These are phyloP conservation scores for Apodemia zela DNA, from an alignment of 2,888 invertebrate genomes.

Conservation along the genomic window DNA sequence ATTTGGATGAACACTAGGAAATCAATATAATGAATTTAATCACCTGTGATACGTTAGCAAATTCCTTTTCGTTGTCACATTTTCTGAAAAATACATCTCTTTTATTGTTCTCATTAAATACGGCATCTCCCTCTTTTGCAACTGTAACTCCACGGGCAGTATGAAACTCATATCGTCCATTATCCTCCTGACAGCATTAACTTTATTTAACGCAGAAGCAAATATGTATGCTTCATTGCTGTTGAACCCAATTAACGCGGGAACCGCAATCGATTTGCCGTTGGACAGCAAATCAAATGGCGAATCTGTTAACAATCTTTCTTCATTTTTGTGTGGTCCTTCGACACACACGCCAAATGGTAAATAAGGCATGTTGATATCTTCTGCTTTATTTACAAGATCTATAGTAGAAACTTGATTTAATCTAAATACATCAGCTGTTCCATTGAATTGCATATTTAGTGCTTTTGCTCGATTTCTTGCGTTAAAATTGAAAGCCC, in stretches of 20 bases:
- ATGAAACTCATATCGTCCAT: conserved; percentile 41
- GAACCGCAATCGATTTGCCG: conserved; percentile 44
- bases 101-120: conserved; percentile 46
- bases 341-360: conserved; percentile 64
- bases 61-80: conserved; percentile 44
- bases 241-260: conserved; percentile 63
- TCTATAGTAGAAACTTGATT: conserved; percentile 40
- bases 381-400: conserved; percentile 43
- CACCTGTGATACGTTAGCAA: conserved; percentile 54
- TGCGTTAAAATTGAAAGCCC: conserved; percentile 65
- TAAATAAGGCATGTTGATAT: conserved; percentile 51
- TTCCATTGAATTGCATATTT: conserved; percentile 35
- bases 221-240: conserved; percentile 66
- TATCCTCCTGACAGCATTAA: conserved; percentile 40
- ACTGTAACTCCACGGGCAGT: conserved; percentile 56
- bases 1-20: too few relatives aligned
- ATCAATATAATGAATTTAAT: not conserved
- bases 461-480: conserved; percentile 46
- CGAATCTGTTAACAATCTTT: conserved; percentile 49
- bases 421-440: conserved; percentile 36
- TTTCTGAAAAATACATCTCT: conserved; percentile 55
- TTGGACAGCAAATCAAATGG: conserved; percentile 48
- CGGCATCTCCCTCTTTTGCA: conserved; percentile 46
- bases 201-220: conserved; percentile 44
- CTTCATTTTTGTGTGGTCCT: conserved; percentile 50